A percentile compares a stretch with the other conserved stretches of the same genome.
These are phyloP conservation scores for Zygothrica quintamaculata DNA, from an alignment of 2,888 invertebrate genomes.

Conservation along the genomic window DNA sequence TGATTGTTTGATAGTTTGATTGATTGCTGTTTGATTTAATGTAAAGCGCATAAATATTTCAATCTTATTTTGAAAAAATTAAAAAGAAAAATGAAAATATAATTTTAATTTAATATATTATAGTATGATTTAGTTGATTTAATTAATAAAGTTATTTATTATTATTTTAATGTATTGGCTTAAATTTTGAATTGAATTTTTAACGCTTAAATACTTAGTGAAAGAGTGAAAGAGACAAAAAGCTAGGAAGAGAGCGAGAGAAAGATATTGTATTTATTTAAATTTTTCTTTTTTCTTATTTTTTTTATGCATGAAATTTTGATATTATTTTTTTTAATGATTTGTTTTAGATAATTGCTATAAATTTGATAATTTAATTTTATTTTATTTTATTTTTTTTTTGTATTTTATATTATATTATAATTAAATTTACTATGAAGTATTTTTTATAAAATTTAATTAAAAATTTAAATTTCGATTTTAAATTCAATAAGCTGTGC, in stretches of 20 bases:
- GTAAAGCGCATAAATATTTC: no score
- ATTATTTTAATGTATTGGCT: no score
- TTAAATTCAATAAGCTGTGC: constrained; percentile 53
- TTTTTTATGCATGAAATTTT: constrained; percentile 10
- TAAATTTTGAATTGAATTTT: no score
- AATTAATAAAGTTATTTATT: no score
- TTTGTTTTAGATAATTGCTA: constrained; percentile 29
- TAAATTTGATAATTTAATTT: no score
- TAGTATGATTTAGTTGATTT: no score
- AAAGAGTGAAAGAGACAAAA: constrained; percentile 2
- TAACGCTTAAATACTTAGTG: no score
- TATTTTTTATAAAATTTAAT: constrained; percentile 27
- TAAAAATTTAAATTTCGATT: constrained; percentile 31
- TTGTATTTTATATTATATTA: constrained; percentile 10
- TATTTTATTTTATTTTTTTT: no score
- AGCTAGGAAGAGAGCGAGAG: not conserved
- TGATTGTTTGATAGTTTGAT: constrained; percentile 5
- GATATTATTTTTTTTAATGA: constrained; percentile 23
- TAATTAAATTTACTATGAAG: constrained; percentile 29
- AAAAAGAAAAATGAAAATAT: no score
- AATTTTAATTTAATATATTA: no score
- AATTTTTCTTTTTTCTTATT: no score
- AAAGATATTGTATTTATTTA: not conserved
- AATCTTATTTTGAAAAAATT: no score
- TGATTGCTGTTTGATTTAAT: not conserved